Conservation (phyloP, 92 coral and sea anemone species). For the Ricordea florida region DNA sequence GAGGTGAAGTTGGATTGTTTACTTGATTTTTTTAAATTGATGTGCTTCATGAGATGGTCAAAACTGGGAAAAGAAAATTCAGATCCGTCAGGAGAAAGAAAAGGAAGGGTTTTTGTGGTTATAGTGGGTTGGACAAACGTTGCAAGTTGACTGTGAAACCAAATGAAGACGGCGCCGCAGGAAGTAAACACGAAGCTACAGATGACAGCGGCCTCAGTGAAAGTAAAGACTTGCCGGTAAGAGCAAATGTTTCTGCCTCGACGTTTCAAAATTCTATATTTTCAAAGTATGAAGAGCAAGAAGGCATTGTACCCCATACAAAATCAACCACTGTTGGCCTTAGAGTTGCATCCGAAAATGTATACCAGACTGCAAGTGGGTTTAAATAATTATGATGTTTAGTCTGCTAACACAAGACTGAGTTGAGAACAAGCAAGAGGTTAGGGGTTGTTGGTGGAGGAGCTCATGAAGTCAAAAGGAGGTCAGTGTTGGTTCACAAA, state of each 20-base stretch:
- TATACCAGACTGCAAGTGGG: neutral
- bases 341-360: neutral
- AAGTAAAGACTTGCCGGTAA: neutral
- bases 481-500: constrained; percentile 22
- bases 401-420: constrained; percentile 16
- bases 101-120: too few species aligned
- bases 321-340: constrained; percentile 38
- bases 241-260: constrained; percentile 32
- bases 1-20: neutral
- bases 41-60: neutral
- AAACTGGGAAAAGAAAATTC: constrained; percentile 20
- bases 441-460: constrained; percentile 58
- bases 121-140: neutral
- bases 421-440: constrained; percentile 32
- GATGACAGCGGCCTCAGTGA: neutral
- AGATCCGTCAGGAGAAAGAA: too few species aligned
- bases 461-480: constrained; percentile 63
- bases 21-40: neutral
- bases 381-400: constrained; percentile 17
- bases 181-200: neutral
- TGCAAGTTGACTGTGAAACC: neutral
- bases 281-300: constrained; percentile 35
- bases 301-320: constrained; percentile 26
- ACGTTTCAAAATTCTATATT: constrained; percentile 60
- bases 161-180: neutral